Evolutionary conservation across 1,140 invertebrate species (phyloP).

Genomic region (Pygmarrhopalites habei): DNA sequence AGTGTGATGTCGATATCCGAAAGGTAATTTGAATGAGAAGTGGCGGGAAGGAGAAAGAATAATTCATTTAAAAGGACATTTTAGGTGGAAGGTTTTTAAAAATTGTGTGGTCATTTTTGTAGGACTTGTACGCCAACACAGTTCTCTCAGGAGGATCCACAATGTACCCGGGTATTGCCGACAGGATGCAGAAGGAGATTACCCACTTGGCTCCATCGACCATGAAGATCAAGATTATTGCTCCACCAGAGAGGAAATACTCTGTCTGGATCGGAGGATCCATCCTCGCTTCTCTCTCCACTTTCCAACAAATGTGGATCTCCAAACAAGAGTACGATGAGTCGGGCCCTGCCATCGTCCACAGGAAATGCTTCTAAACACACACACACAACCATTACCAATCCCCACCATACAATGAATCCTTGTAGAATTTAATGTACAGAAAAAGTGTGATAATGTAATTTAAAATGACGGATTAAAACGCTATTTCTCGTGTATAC

Average conservation of each 20-base stretch:
- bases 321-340: too few species aligned
- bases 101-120: too few species aligned
- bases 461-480: too few species aligned
- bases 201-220: conserved; percentile 63
- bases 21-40: too few species aligned
- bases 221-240: conserved; percentile 78
- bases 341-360: conserved; percentile 85
- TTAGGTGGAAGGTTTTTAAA: too few species aligned
- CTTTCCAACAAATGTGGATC: conserved; percentile 56
- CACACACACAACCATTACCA: too few species aligned
- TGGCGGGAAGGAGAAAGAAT: too few species aligned
- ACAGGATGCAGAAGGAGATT: conserved; percentile 72
- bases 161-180: conserved; percentile 88
- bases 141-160: conserved; percentile 93
- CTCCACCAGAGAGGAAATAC: conserved; percentile 72
- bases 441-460: too few species aligned
- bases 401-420: too few species aligned
- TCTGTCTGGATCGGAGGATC: conserved; percentile 75
- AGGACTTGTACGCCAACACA: conserved; percentile 92
- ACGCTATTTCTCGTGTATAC: too few species aligned
- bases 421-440: too few species aligned
- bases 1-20: conserved; percentile 81
- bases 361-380: conserved; percentile 89
- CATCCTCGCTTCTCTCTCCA: conserved; percentile 78
- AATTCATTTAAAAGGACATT: too few species aligned